Evolutionary conservation across 1,140 invertebrate genomes (phyloP), one percentile per base, ranked within the genome.

Genomic region (Drosophila teissieri): DNA sequence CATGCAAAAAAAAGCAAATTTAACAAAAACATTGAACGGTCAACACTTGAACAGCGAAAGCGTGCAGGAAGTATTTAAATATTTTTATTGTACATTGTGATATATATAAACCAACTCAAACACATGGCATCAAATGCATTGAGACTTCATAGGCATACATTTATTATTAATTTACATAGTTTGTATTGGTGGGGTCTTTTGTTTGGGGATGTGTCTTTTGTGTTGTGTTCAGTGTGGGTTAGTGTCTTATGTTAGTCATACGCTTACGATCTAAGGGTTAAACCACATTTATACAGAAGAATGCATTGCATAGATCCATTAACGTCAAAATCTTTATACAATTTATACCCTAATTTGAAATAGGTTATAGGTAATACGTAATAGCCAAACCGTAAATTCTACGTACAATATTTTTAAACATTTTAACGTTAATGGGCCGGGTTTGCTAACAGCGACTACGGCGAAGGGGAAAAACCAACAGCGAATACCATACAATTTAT

Each of bases 31-130:
- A 68, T 52, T 56, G 36, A 78, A 78, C 34, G 24, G 63, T 36
- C 53, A 73, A 73, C 51, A 68, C 39, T 54, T 52, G 65, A 76
- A 83, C 73, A 78, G 67, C 55, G 42, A 68, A 90, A 91, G 88
- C 88, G 88, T 91, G 88, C 88, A 88, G 63, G 48, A 82, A 75
- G 51, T 79, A 54, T 55, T 54, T 53, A 55, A 61, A 68, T 72
- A 22, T 56, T 57, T 78, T 79, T 79, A 73, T 86, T 79, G 48
- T 84, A 73, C 67, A 69, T 45, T 51, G 61, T 53, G 68, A 72
- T 73, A 73, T 44, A 53, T 31, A 68, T 56, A 36, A 39, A 72
- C 72, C 72, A 67, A 56, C 42, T 74, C 46, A 65, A 62, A 77
- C 73, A 77, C 45, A 80, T 27, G 52, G 51, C 63, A 58, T 64